A percentile compares a stretch with the other conserved stretches of the same genome.
Conservation (phyloP, 2,888 invertebrate genomes). For the Blera fallax region DNA sequence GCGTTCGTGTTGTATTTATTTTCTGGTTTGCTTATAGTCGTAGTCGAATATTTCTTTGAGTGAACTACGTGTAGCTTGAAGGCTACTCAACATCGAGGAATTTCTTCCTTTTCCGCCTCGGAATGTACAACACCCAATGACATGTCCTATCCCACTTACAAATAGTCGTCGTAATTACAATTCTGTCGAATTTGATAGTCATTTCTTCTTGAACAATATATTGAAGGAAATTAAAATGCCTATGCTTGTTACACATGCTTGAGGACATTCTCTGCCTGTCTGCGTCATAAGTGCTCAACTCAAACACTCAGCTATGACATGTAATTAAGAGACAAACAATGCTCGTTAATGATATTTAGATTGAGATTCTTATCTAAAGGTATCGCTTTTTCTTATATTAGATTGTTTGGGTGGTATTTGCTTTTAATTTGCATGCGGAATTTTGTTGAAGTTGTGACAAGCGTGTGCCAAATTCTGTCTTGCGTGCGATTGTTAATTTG, state of each 20-base stretch:
- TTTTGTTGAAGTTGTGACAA: background rate
- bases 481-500: background rate
- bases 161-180: background rate
- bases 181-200: background rate
- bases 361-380: background rate
- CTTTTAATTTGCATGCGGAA: constrained; percentile 3
- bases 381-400: background rate
- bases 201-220: background rate
- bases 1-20: too few relatives aligned
- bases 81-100: background rate
- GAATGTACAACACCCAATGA: background rate
- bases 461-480: background rate
- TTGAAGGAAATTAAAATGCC: background rate
- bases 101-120: background rate
- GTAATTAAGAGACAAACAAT: constrained; percentile 11
- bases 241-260: background rate
- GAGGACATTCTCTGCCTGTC: background rate
- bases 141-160: background rate
- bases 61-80: too few relatives aligned
- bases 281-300: background rate
- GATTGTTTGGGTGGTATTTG: background rate
- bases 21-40: too few relatives aligned
- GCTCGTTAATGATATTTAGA: background rate
- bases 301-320: background rate
- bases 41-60: too few relatives aligned